Evolutionary conservation across 2,113 vertebrate species (phyloP), one percentile per base, ranked within the genome.

Genomic region (Anthoscopus minutus): DNA sequence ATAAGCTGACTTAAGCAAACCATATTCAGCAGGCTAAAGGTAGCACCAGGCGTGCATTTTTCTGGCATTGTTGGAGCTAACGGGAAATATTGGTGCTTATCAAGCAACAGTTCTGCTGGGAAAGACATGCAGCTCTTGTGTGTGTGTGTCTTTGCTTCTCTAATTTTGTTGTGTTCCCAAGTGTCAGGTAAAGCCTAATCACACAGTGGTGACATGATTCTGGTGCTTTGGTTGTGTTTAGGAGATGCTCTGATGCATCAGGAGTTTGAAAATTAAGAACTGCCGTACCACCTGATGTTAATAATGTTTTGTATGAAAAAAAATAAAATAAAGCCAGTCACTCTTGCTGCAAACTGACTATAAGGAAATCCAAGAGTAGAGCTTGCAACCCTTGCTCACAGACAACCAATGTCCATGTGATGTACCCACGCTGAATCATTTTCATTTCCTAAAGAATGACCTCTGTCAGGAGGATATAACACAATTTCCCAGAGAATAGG

Each of bases 1-100:
- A 97, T 91, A n/a, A 94, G 90, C 97, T 97, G 97, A 98, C 94
- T 98, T 97, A 96, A 97, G 97, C 97, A 97, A 98, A 98, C 54
- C 92, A 78, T 94, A 94, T 97, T 97, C 96, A 96, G 97, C 96
- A 93, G 91, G 96, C 96, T 96, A 91, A 96, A 97, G 97, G 95
- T 81, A 95, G 74, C 7, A 4, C 2, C 47, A 92, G 92, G 88
- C 10, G 0, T 21, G 23, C 23, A 3, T 93, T 90, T 88, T 77
- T 64, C 72, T 1, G 4, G 53, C 54, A 16, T 91, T 89, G 81
- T 48, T 53, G 89, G 93, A 51, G 54, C 71, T 93, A 95, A 86
- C 1, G 12, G 95, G 95, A 96, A 97, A 96, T 94, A 96, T 33
- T 30, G 60, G 58, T 96, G 93, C 37, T 18, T 95, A 93, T 92